phyloP scores from a whole-genome alignment of 35 echinoderm and acorn worm species.

The Chiridota heheva region DNA sequence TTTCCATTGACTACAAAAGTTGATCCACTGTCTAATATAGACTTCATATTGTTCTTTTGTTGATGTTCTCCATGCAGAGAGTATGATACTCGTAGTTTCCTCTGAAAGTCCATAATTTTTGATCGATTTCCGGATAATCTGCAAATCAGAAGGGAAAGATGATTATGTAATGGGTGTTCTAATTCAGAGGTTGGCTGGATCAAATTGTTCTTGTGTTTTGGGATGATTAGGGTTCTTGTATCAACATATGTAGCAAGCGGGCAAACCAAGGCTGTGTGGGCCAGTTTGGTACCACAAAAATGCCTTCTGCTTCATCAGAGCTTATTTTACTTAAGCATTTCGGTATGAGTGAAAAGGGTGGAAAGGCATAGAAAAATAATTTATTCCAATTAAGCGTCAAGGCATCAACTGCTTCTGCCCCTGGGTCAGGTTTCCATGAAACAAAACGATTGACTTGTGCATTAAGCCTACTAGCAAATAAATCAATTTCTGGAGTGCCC shows the following conservation, averaged over 20 bases:
- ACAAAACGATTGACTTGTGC: conserved; percentile 25
- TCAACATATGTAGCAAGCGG: neutral
- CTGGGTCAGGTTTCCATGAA: conserved; percentile 14
- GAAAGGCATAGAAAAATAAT: conserved; percentile 34
- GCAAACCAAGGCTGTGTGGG: conserved; percentile 20
- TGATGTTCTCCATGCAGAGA: conserved; percentile 2
- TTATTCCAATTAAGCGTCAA: conserved; percentile 7
- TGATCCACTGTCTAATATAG: conserved; percentile 16
- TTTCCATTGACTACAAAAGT: conserved; percentile 29
- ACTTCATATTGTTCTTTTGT: conserved; percentile 1
- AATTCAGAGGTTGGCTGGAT: neutral
- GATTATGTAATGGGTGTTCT: neutral
- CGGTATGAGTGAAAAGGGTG: conserved; percentile 1
- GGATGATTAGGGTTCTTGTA: neutral
- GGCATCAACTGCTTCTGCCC: conserved; percentile 18
- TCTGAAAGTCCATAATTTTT: neutral
- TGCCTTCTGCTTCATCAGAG: conserved; percentile 13
- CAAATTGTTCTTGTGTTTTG: neutral
- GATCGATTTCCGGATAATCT: conserved; percentile 45
- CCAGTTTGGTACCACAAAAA: conserved; percentile 29
- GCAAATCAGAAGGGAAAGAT: conserved; percentile 18
- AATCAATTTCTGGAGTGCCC: conserved; percentile 28
- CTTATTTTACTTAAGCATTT: conserved; percentile 14
- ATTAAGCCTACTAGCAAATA: conserved; percentile 24
- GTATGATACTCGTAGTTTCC: neutral